These are phyloP conservation scores for Uloborus plumipes DNA, from an alignment of 2,888 invertebrate species.

Conservation along the genomic window DNA sequence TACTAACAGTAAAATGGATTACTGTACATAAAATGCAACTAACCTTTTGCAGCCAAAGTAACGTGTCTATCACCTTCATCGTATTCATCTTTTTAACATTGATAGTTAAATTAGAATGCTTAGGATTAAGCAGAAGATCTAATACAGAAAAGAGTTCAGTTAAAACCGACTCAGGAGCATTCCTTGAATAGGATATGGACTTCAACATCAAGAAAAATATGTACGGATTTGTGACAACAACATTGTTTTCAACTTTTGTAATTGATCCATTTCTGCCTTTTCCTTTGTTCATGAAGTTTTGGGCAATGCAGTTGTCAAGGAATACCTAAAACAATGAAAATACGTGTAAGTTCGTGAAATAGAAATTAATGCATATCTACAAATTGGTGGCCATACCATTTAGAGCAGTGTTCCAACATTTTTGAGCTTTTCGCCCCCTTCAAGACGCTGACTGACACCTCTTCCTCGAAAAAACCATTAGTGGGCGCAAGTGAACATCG, in stretches of 20 bases:
- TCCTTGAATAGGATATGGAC: constrained; percentile 33
- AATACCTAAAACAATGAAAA: constrained; percentile 35
- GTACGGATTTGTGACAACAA: constrained; percentile 35
- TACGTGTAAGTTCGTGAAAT: too few species aligned
- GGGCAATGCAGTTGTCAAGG: constrained; percentile 35
- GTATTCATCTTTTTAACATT: constrained; percentile 38
- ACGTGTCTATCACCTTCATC: constrained; percentile 20
- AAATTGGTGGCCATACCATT: too few species aligned
- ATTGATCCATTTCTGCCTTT: background rate
- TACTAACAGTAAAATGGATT: background rate
- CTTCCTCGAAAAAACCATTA: too few species aligned
- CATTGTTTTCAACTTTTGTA: background rate
- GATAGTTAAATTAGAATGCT: constrained; percentile 29
- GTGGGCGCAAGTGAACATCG: too few species aligned
- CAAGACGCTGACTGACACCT: too few species aligned
- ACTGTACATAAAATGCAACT: background rate
- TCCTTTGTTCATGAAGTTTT: constrained; percentile 1
- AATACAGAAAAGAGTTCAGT: constrained; percentile 26
- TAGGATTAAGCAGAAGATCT: constrained; percentile 31
- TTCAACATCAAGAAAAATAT: constrained; percentile 49
- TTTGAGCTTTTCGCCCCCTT: too few species aligned
- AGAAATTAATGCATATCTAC: too few species aligned
- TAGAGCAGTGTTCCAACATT: too few species aligned
- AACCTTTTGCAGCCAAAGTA: constrained; percentile 51
- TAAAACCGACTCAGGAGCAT: constrained; percentile 3